Conservation (phyloP, 2,113 vertebrate genomes). For the Lanius ludovicianus region DNA sequence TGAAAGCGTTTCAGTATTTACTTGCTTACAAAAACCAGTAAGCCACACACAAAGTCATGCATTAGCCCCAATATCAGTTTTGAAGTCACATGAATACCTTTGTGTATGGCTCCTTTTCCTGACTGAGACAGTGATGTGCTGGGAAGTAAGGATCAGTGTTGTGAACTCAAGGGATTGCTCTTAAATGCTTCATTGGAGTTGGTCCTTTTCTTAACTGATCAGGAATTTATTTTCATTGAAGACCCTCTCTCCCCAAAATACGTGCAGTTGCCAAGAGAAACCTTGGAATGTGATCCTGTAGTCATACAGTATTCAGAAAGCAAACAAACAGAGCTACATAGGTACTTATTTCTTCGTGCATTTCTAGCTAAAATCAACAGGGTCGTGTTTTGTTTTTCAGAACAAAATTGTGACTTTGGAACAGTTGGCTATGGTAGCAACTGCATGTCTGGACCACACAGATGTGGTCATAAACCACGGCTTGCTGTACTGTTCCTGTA, state of each 20-base stretch:
- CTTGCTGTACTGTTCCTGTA: rapidly evolving
- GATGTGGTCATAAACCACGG: background rate
- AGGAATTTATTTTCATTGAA: background rate
- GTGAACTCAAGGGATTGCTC: background rate
- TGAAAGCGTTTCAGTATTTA: background rate
- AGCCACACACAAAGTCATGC: background rate
- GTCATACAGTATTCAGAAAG: background rate
- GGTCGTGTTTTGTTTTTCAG: background rate
- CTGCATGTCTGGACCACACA: background rate
- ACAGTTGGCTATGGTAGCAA: background rate
- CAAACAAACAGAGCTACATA: background rate
- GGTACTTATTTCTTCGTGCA: background rate
- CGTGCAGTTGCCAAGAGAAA: background rate
- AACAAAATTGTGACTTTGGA: background rate
- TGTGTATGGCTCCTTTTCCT: background rate
- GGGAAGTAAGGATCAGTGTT: background rate
- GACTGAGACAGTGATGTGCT: background rate
- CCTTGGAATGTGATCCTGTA: background rate
- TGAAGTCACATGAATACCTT: background rate
- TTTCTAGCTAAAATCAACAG: background rate
- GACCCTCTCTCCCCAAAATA: background rate
- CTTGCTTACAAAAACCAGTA: background rate
- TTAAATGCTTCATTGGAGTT: background rate
- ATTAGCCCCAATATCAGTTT: rapidly evolving
- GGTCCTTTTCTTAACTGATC: background rate